Evolutionary conservation across 37 sponge, comb jelly and placozoan species (phyloP), one percentile per base, ranked within the genome.

Genomic region (Cliona cf. orientalis): DNA sequence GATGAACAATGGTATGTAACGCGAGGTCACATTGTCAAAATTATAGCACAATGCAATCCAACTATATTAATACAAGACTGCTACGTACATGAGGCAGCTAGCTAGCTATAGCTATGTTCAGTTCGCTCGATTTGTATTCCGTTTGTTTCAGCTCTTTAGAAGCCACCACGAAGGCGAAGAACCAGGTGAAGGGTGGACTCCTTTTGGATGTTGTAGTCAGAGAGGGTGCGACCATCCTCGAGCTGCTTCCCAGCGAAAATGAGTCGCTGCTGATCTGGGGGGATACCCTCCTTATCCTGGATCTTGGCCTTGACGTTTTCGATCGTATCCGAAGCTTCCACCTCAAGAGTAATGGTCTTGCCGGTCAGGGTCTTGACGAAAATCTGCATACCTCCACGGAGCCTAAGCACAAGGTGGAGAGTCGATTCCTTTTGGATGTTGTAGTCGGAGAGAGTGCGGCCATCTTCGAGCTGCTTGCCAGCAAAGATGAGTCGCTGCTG

Each of bases 201-300:
- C 78, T 96, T 96, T 63, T 91, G 93, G 86, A 96, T 96, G 84
- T 96, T 93, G 93, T 96, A 91, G n/a, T n/a, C n/a, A n/a, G n/a
- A 66, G 57, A 96, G 93, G 26, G 96, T 96, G 42, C 93, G 93
- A 38, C 96, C 96, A 58, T 96, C 96, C 67, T 93, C 91, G 71
- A 95, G 85, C 66, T 96, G 89, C 61, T 89, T 93, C n/a, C 94
- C 97, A 69, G 90, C 94, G 68, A 94, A 97, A 71, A 96, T 96
- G 42, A 93, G 93, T 32, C 96, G 84, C 78, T 96, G 96, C 73
- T 96, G 96, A 70, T 96, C 93, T 72, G 96, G 97, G n/a, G 97
- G 94, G 80, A 96, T 96, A 14, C 97, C 97, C 42, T 96, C 97
- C 61, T 93, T 96, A 91, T 96, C 97, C 72, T 96, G 93, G 75